phyloP scores from a whole-genome alignment of 2,113 vertebrate species.

The Orthochromis malagaraziensis region DNA sequence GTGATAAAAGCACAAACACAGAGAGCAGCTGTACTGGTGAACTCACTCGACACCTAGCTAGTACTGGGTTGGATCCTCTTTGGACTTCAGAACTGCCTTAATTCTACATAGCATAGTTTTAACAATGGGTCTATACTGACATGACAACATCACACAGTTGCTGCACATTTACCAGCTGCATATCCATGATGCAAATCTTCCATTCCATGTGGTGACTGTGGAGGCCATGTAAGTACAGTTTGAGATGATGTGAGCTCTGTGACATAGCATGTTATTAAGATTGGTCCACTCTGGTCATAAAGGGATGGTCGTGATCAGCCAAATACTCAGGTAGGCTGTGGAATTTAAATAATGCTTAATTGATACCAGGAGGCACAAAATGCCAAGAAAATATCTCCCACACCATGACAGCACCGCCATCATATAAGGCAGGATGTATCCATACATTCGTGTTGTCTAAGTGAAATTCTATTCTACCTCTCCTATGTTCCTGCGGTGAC shows the following conservation, averaged over 20 bases:
- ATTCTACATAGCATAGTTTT: not conserved
- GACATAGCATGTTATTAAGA: not conserved
- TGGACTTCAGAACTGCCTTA: not conserved
- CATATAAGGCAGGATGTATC: not conserved
- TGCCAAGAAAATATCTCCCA: not conserved
- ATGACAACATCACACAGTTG: not conserved
- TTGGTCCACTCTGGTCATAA: not conserved
- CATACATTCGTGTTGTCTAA: not conserved
- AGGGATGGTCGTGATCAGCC: not conserved
- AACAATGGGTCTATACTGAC: not conserved
- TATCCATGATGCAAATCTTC: not conserved
- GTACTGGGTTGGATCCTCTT: not conserved
- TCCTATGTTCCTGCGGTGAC: not conserved
- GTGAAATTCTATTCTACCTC: not conserved
- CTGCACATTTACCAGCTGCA: not conserved
- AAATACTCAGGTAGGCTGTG: not conserved
- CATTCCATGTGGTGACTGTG: not conserved
- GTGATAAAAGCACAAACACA: not conserved
- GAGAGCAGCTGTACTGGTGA: not conserved
- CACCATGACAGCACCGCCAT: not conserved
- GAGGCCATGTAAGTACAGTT: not conserved
- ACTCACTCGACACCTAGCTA: not conserved
- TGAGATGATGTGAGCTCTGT: not conserved
- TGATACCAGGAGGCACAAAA: not conserved
- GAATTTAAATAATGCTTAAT: not conserved